These are phyloP conservation scores for Polyodon spathula DNA, from an alignment of 2,113 vertebrate genomes.

Conservation along the genomic window DNA sequence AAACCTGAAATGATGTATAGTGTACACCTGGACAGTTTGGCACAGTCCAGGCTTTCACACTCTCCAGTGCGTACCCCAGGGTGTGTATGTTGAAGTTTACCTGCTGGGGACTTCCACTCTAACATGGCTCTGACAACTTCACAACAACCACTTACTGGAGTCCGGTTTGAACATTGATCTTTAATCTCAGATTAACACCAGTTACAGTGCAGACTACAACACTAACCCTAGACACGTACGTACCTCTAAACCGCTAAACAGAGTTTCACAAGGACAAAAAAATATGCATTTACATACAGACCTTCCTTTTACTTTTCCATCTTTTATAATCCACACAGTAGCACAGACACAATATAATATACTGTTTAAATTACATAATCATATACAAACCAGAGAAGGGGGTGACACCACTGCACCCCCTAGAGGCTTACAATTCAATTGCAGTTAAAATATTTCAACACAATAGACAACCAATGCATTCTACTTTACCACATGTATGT, in stretches of 20 bases:
- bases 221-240: conserved; percentile 59
- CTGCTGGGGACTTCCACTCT: conserved; percentile 40
- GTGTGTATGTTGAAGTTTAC: too few relatives aligned
- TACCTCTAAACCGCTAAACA: conserved; percentile 53
- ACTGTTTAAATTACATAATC: conserved; percentile 92
- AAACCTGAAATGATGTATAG: too few relatives aligned
- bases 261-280: conserved; percentile 47
- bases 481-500: conserved; percentile 43
- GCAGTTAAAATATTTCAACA: conserved; percentile 44
- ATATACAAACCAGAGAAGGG: conserved; percentile 83
- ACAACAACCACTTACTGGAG: conserved; percentile 56
- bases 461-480: conserved; percentile 48
- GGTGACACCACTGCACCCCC: conserved; percentile 71
- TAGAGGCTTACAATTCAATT: conserved; percentile 52
- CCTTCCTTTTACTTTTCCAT: conserved; percentile 52
- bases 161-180: conserved; percentile 47
- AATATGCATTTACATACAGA: conserved; percentile 63
- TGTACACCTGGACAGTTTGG: too few relatives aligned
- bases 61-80: too few relatives aligned
- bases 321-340: conserved; percentile 65
- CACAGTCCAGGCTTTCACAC: too few relatives aligned
- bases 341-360: conserved; percentile 82
- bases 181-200: conserved; percentile 43
- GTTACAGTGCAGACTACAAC: conserved; percentile 64
- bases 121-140: conserved; percentile 53